Base-by-base conservation (phyloP, 2,797 vertebrate species). In the Rhynchonycteris naso region DNA sequence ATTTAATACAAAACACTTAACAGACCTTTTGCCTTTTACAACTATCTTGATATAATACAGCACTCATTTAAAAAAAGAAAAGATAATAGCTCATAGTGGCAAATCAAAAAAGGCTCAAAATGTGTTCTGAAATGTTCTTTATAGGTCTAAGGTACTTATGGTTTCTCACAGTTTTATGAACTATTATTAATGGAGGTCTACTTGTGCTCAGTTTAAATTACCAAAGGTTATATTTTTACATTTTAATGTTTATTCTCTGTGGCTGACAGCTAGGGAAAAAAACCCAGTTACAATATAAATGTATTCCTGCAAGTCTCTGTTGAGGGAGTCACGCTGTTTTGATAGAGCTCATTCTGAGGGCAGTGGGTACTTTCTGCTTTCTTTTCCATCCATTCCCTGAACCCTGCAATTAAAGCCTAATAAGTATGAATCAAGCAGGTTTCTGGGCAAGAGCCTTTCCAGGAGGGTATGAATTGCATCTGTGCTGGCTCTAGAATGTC, bases 161-260 rank as follows among this genome's bases (percentile, higher is more conserved):
- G 21, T 95, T 97, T 98, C 96, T 97, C 95, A 94, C 71, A 90
- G 92, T 95, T 96, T 94, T 95, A 88, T 88, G 78, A 90, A 81
- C 95, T 14, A 56, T 93, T 96, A 97, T 96, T 95, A 95, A 91
- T 81, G 95, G 14, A 92, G 63, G 92, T 88, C 35, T 69, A 90
- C 85, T 96, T 92, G 76, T 91, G 71, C 93, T 80, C 18, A 43
- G 30, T 66, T 96, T 85, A 93, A 96, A 95, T 93, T 85, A 92
- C 7, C 89, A 68, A 88, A 82, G 28, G 59, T 88, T 97, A 96
- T 95, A 95, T 94, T 88, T 69, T 19, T 10, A 22, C 75, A 91
- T 86, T 88, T 35, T 95, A 79, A 13, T 85, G 30, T 93, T 97
- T 94, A 7, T 94, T 93, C 69, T 90, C 94, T 92, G 65, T 96